These are phyloP conservation scores for Cylindroiulus punctatus DNA, from an alignment of 2,888 invertebrate species.

Conservation along the genomic window DNA sequence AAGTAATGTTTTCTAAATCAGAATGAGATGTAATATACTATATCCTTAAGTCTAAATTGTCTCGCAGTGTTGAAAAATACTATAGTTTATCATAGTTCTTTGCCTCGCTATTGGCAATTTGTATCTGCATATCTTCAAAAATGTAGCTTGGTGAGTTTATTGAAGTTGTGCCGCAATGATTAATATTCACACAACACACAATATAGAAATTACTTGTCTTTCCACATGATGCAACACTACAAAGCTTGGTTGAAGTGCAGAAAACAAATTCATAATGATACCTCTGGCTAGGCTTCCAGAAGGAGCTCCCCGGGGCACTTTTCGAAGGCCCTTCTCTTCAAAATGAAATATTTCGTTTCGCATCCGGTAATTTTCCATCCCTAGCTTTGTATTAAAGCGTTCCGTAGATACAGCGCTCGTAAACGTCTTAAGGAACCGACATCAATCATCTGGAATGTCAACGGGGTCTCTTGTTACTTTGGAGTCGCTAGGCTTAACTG, in stretches of 20 bases:
- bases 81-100: not conserved
- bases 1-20: too few species aligned
- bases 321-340: not conserved
- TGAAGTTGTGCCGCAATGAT: not conserved
- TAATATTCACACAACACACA: not conserved
- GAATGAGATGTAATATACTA: too few species aligned
- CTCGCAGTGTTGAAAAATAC: not conserved
- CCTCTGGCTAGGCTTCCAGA: not conserved
- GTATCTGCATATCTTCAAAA: not conserved
- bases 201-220: not conserved
- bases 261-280: not conserved
- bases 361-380: slow-evolving; percentile 18
- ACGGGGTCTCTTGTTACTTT: slow-evolving; percentile 3
- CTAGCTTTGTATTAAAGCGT: not conserved
- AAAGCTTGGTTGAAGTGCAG: not conserved
- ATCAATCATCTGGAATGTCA: slow-evolving; percentile 10
- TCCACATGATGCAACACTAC: not conserved
- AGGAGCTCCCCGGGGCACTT: not conserved
- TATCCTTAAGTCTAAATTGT: not conserved
- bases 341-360: slow-evolving; percentile 18
- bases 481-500: slow-evolving; percentile 4
- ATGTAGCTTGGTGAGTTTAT: not conserved
- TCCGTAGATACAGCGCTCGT: not conserved
- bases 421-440: slow-evolving; percentile 18
- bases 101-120: not conserved